These are phyloP conservation scores for Peromyscus attwateri DNA, from an alignment of 2,797 vertebrate genomes.

Conservation along the genomic window DNA sequence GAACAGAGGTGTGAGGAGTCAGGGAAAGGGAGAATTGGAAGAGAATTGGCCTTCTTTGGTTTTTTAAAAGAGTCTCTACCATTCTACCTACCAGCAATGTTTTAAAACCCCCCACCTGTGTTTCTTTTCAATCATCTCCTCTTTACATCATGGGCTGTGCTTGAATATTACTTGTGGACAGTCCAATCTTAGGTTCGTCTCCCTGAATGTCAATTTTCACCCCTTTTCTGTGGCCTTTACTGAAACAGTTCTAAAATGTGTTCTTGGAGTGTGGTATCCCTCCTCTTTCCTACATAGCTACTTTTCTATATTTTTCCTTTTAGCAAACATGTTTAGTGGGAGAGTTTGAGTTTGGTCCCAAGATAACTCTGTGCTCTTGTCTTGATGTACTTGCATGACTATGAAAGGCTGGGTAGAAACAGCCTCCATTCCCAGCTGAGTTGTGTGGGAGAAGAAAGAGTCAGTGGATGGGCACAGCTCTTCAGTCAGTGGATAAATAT, in stretches of 20 bases:
- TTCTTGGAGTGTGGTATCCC: not conserved
- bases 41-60: not conserved
- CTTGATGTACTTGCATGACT: not conserved
- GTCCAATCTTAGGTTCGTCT: not conserved
- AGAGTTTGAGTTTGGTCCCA: not conserved
- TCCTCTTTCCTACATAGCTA: not conserved
- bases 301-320: not conserved
- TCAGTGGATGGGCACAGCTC: not conserved
- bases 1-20: not conserved
- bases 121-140: not conserved
- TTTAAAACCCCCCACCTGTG: not conserved
- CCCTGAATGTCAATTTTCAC: not conserved
- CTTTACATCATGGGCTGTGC: not conserved
- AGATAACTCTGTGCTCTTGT: not conserved
- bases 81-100: not conserved
- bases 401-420: not conserved
- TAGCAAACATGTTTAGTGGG: not conserved
- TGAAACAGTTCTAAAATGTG: not conserved
- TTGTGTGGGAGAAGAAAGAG: not conserved
- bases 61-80: not conserved
- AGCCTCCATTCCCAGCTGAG: not conserved
- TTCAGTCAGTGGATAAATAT: not conserved
- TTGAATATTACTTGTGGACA: not conserved
- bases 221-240: not conserved
- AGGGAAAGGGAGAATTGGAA: not conserved